Base-by-base conservation (phyloP, 1,140 invertebrate species). In the Bactericera cockerelli region DNA sequence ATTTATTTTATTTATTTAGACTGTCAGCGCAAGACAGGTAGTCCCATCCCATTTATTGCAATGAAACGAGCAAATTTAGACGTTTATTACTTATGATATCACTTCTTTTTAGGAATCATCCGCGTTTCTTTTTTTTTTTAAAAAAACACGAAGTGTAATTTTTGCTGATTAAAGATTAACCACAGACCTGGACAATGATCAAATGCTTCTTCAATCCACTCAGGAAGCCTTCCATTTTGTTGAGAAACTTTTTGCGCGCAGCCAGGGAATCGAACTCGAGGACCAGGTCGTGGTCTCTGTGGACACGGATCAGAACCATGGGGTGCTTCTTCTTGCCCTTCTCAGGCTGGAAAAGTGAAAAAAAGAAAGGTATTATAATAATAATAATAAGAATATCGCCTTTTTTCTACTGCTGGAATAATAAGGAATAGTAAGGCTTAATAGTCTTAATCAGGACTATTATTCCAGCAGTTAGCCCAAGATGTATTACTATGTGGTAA, bases 241-340 rank as follows among this genome's bases (percentile, higher is more conserved):
- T 79, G n/a, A 94, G 77, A 67, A 98, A 97, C 68, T 93, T 92
- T 58, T 84, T 79, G 53, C 93, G 75, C 0, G 84, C 81, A 1
- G 81, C 80, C 31, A 86, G 74, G 0, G 84, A 87, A 67, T 93
- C 86, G 67, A 98, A 86, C 72, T 95, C 89, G 57, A 99, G 74
- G n/a, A 98, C 92, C 55, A 98, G 74, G 73, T 99, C 95, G 69
- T 98, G 93, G 75, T 98, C 94, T 57, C 87, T 81, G 0, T 89
- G 87, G 4, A 95, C 84, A 63, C 89, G 77, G 13, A 98, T 75
- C 8, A 95, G 70, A 0, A 96, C 78, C 68, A 95, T 78, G 0
- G 92, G 90, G 42, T 82, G 81, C 55, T 83, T 80, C 67, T 90
- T 90, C 21, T 73, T 78, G n/a, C 80, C 79, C 59, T 76, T 76